These are phyloP conservation scores for Dromaius novaehollandiae DNA, from an alignment of 2,113 vertebrate species.

Conservation along the genomic window DNA sequence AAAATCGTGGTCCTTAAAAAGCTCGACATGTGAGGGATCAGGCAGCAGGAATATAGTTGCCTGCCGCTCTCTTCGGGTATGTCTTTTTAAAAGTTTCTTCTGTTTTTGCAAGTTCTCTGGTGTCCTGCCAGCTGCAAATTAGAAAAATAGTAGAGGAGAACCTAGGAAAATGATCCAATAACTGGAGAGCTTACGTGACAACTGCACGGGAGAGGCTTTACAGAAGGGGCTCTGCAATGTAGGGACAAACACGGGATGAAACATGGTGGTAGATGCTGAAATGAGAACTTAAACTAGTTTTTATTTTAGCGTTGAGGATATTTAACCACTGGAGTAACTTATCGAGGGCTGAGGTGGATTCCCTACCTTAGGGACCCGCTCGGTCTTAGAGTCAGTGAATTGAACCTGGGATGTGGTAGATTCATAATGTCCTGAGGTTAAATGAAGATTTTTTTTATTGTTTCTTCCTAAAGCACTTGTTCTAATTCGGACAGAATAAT, in stretches of 20 bases:
- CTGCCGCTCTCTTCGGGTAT: neutral
- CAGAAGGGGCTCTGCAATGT: neutral
- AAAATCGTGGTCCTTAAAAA: neutral
- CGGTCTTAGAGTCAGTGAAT: neutral
- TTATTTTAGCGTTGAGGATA: neutral
- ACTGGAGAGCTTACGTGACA: neutral
- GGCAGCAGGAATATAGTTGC: neutral
- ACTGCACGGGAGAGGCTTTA: neutral
- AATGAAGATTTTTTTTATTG: neutral
- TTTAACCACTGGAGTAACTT: neutral
- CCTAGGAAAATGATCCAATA: neutral
- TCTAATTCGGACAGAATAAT: neutral
- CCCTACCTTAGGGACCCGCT: neutral
- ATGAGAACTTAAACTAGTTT: neutral
- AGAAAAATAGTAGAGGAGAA: neutral
- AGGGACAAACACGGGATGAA: neutral
- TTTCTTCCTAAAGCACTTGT: neutral
- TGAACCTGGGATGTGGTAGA: neutral
- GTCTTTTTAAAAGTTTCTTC: neutral
- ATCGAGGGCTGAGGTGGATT: neutral
- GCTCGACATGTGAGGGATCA: no score
- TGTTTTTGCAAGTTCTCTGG: neutral
- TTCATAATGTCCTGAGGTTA: neutral
- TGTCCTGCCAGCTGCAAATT: neutral
- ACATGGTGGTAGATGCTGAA: neutral